Evolutionary conservation across 1,140 invertebrate species (phyloP).

Genomic region (Stegodyphus mimosarum): DNA sequence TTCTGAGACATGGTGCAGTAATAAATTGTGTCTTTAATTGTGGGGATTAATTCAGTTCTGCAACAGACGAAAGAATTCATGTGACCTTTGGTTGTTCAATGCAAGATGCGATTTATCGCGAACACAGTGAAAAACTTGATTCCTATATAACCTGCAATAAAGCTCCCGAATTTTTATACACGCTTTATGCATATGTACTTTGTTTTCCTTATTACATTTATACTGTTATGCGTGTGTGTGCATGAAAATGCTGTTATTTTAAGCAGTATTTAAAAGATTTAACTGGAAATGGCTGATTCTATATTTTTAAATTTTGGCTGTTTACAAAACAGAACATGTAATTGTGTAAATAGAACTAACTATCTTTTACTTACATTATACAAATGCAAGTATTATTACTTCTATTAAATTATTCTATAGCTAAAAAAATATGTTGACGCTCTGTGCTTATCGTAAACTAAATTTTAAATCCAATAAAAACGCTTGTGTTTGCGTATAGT

Average conservation of each 20-base stretch:
- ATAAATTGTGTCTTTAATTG: no score
- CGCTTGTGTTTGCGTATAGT: conserved; percentile 27
- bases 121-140: conserved; percentile 54
- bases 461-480: not conserved
- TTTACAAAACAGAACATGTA: no score
- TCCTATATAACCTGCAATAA: conserved; percentile 60
- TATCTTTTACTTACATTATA: no score
- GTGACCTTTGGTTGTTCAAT: no score
- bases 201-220: conserved; percentile 41
- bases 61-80: no score
- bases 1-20: no score
- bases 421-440: no score
- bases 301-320: no score
- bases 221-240: conserved; percentile 40
- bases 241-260: conserved; percentile 28
- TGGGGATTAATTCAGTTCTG: no score
- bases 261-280: conserved; percentile 23
- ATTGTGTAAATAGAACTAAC: no score
- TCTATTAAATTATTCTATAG: no score
- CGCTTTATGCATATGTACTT: conserved; percentile 29
- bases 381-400: no score
- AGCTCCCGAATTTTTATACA: conserved; percentile 57
- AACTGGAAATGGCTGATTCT: conserved; percentile 44
- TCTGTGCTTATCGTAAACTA: not conserved
- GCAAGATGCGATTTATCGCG: not conserved